These are phyloP conservation scores for Amphimedon queenslandica DNA, from an alignment of 37 sponge, comb jelly and placozoan species.

Conservation along the genomic window DNA sequence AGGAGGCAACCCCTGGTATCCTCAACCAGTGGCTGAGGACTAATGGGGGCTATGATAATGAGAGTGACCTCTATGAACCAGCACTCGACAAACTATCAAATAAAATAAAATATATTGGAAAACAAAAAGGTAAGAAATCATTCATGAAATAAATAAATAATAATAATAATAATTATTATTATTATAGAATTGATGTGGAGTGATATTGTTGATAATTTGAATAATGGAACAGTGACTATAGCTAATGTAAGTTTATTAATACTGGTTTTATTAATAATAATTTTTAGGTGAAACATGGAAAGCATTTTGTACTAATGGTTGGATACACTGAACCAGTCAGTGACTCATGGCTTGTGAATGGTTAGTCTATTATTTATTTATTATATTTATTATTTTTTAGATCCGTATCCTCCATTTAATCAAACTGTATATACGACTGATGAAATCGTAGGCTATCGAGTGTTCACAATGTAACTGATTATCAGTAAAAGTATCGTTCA, in stretches of 20 bases:
- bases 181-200: too few species aligned
- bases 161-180: too few species aligned
- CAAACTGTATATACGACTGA: neutral
- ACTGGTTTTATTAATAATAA: neutral
- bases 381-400: neutral
- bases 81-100: neutral
- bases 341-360: conserved; percentile 4
- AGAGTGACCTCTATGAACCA: conserved; percentile 1
- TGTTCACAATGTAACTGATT: neutral
- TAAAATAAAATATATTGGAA: neutral
- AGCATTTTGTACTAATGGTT: conserved; percentile 32
- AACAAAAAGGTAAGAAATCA: conserved; percentile 1
- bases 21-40: conserved; percentile 28
- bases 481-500: too few species aligned
- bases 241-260: conserved; percentile 7
- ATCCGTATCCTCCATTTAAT: neutral
- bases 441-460: neutral
- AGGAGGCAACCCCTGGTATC: conserved; percentile 10
- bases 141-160: too few species aligned
- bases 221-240: conserved; percentile 1
- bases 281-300: conserved; percentile 20
- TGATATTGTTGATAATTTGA: neutral
- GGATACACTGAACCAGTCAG: neutral
- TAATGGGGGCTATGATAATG: conserved; percentile 15
- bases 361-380: neutral